Evolutionary conservation across 2,113 vertebrate species (phyloP), one percentile per base, ranked within the genome.

Genomic region (Todiramphus chloris): DNA sequence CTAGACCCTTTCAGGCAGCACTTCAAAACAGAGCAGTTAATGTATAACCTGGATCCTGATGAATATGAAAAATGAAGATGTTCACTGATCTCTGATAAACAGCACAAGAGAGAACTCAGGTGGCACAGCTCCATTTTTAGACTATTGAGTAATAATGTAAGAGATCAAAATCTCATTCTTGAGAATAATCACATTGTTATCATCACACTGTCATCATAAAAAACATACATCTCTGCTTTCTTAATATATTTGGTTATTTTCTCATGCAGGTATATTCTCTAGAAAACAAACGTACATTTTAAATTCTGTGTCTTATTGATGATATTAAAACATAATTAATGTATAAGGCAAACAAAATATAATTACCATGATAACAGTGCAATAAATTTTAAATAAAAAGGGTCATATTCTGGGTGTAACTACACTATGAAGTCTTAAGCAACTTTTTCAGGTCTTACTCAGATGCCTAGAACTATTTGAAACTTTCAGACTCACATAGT

Each of bases 181-280:
- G 88, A 97, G 70, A 84, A 94, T 70, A 94, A 98, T 89, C 51
- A 78, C 87, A 83, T 11, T 68, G 15, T 96, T 97, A 97, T 97
- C 92, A 33, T 75, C 70, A 93, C 72, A 78, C 44, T 76, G 90
- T 95, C 94, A 97, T 85, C 46, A n/a, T 94, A 97, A 97, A 98
- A 46, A 46, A 19, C 18, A 25, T 50, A 43, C 8, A 76, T 35
- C 24, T 43, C 51, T 46, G 17, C 1, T 64, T 87, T 81, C 70
- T 27, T 59, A 74, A 43, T 30, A 51, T 8, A 43, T 16, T 43
- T 81, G 16, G 24, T 59, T 10, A 58, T 41, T 66, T 77, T 70
- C 37, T 58, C 28, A 50, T 10, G 10, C 5, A 21, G 23, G 9
- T 21, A 53, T 73, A 43, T 35, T 74, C 10, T 43, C 5, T 11